Evolutionary conservation across 2,888 invertebrate species (phyloP).

Genomic region (Stenchaetothrips biformis): DNA sequence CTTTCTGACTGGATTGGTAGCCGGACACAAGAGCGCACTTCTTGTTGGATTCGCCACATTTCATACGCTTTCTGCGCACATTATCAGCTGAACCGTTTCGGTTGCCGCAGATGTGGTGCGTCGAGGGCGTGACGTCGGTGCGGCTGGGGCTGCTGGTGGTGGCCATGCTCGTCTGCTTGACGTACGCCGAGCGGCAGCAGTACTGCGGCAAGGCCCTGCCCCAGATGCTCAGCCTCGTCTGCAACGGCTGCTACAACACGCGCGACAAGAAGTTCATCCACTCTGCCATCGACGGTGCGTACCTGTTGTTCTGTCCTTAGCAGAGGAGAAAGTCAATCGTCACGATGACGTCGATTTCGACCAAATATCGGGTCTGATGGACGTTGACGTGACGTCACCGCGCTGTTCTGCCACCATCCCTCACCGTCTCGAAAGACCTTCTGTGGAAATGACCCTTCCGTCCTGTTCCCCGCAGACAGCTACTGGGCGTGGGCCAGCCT

Average conservation of each 20-base stretch:
- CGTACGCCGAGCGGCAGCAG: neutral
- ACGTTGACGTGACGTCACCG: too few species aligned
- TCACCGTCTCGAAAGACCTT: neutral
- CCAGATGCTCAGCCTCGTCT: conserved; percentile 3
- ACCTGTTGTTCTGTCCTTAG: too few species aligned
- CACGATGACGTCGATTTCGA: neutral
- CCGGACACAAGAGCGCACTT: too few species aligned
- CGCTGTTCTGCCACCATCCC: too few species aligned
- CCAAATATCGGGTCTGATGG: too few species aligned
- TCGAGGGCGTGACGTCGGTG: neutral
- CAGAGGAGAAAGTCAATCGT: neutral
- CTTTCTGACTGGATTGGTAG: too few species aligned
- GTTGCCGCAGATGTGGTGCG: neutral
- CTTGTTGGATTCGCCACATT: too few species aligned
- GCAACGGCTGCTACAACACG: conserved; percentile 7
- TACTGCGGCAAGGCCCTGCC: conserved; percentile 1
- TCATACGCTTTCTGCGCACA: too few species aligned
- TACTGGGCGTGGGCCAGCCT: conserved; percentile 12
- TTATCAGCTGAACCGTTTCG: neutral
- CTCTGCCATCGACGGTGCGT: neutral
- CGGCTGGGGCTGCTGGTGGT: neutral
- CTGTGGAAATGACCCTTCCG: neutral
- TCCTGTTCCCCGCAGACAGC: neutral
- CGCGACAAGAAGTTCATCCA: conserved; percentile 15
- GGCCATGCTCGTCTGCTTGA: neutral